Evolutionary conservation across 2,797 vertebrate species (phyloP), one percentile per base, ranked within the genome.

Genomic region (Peromyscus eremicus): DNA sequence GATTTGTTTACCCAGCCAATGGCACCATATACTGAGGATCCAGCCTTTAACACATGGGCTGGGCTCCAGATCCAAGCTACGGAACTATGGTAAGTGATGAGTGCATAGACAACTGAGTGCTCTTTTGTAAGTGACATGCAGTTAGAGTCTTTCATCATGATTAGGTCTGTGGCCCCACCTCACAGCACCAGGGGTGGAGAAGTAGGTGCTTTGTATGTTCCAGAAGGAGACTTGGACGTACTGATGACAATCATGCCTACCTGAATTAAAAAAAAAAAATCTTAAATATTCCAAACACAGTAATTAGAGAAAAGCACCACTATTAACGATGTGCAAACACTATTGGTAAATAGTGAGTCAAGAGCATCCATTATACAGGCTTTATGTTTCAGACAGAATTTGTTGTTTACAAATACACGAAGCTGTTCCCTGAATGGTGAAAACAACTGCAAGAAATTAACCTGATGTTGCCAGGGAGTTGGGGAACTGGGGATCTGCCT

Each of bases 201-300:
- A 84, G 83, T 34, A 4, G 37, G 34, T 86, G 0, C 5, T 90
- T 37, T 73, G 1, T 75, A 4, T 37, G n/a, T 62, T 73, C 27
- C 57, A 77, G 32, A 93, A 83, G 80, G 66, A 94, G 13, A 71
- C 70, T 16, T 49, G 43, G 52, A 77, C 37, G 27, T n/a, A 49
- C 62, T 66, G 66, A 49, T 91, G 68, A 85, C 37, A 16, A 29
- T 95, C 40, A 66, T 49, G 29, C 49, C 64, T 89, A 55, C 71
- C 80, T 90, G 76, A 94, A 32, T 90, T 95, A 16, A 52, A 34
- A 32, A 86, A 66, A 66, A 66, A 19, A 55, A 25, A 64, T 37
- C 52, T 95, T 82, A 81, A 95, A 71, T 83, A 73, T 60, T 92
- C 34, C 37, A 93, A 93, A 93, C 83, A 88, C 64, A 94, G 76